Percentiles rank a stretch among this genome's conserved stretches.
Evolutionary conservation across 2,797 vertebrate genomes (phyloP).

Genomic region (Pipistrellus nathusii): DNA sequence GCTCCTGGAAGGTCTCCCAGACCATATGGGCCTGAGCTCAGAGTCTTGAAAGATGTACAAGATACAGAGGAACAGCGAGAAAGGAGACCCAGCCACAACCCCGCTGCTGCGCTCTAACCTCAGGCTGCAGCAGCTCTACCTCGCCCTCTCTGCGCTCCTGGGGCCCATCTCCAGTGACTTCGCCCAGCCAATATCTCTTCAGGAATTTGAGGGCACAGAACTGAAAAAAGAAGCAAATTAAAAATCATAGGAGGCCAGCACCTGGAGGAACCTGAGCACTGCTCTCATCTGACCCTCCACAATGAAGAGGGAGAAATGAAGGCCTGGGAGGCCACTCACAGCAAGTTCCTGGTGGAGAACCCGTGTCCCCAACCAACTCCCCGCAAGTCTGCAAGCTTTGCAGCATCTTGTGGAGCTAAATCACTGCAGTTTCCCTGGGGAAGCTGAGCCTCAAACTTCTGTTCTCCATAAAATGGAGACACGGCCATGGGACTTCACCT

Average conservation of each 20-base stretch:
- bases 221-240: neutral
- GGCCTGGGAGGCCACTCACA: neutral
- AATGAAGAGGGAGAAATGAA: neutral
- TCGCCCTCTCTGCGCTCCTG: neutral
- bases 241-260: neutral
- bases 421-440: neutral
- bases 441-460: neutral
- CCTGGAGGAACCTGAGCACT: neutral
- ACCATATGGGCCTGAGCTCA: neutral
- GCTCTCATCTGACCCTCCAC: neutral
- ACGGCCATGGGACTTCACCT: no score
- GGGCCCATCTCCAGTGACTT: neutral
- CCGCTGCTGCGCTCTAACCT: neutral
- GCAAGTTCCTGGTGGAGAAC: neutral
- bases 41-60: slow-evolving; percentile 2
- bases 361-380: neutral
- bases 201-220: neutral
- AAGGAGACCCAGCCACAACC: neutral
- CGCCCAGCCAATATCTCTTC: neutral
- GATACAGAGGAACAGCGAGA: neutral
- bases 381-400: neutral
- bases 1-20: slow-evolving; percentile 48
- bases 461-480: neutral
- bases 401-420: neutral
- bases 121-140: neutral